Evolutionary conservation across 1,140 invertebrate genomes (phyloP), one percentile per base, ranked within the genome.

Genomic region (Drosophila insularis): DNA sequence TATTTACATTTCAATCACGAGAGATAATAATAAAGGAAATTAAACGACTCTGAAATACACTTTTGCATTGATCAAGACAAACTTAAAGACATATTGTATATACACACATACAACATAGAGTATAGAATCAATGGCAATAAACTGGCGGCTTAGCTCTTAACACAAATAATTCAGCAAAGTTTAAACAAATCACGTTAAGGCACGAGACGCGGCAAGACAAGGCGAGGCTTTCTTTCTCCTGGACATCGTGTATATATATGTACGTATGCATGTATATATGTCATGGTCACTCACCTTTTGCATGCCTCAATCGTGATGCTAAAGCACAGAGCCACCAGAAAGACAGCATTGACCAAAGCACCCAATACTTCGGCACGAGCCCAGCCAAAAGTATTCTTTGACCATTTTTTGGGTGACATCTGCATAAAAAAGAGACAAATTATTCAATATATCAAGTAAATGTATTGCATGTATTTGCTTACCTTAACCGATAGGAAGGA

Each of bases 371-470:
- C 97, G 0, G 97, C 97, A 78, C 97, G 94, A 1, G 97, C 97
- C 97, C 97, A 98, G 6, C 97, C 97, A 90, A 98, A 98, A 4
- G 97, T 98, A 91, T 98, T 98, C 92, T 98, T 98, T 4, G 97
- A 97, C 96, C 97, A 98, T 93, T 97, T 97, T 92, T 97, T 97
- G 78, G 97, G 97, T 64, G 97, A 97, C 96, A 98, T 98, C 97
- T 98, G 92, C n/a, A n/a, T n/a, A n/a, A n/a, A 27, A 56, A 37
- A 32, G 17, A 1, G 10, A 0, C 32, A 2, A 8, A 10, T 11
- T n/a, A 32, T 17, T 43, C 4, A 5, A 7, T 8, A 17, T 46
- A 27, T 27, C 27, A 27, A 5, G 27, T 43, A 2, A 35, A 35
- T 2, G 10, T 0, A 2, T 10, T 35, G 10, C 10, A 35, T 5